A percentile compares a stretch with the other conserved stretches of the same genome.
phyloP scores from a whole-genome alignment of 2,113 vertebrate genomes.

The Galeopterus variegatus region DNA sequence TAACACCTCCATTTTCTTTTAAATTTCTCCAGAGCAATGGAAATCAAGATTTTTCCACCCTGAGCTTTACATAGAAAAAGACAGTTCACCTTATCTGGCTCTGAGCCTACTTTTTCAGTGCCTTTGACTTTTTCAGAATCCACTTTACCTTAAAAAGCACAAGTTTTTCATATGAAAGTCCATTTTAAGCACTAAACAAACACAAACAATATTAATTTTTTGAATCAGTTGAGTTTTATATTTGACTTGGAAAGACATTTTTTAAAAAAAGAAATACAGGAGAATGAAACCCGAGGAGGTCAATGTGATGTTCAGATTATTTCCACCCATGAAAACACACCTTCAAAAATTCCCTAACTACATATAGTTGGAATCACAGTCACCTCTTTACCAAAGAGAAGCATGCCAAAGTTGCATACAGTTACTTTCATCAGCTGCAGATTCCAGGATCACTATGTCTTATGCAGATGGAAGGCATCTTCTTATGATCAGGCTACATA shows the following conservation, averaged over 20 bases:
- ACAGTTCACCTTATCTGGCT: constrained; percentile 57
- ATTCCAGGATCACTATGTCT: background rate
- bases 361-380: background rate
- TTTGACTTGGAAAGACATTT: background rate
- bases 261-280: background rate
- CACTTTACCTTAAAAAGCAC: background rate
- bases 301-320: background rate
- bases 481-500: background rate
- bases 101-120: background rate
- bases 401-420: background rate
- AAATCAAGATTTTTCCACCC: constrained; percentile 33
- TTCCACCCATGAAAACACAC: background rate
- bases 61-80: constrained; percentile 59
- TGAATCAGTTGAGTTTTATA: background rate
- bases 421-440: background rate
- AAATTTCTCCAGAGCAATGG: constrained; percentile 67
- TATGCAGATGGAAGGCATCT: background rate
- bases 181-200: constrained; percentile 34
- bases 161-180: background rate
- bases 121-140: constrained; percentile 43
- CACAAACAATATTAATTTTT: constrained; percentile 30
- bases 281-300: background rate
- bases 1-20: constrained; percentile 76
- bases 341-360: background rate
- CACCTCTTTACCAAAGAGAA: background rate